phyloP scores from a whole-genome alignment of 2,888 invertebrate genomes.

The Heteromurus nitidus region DNA sequence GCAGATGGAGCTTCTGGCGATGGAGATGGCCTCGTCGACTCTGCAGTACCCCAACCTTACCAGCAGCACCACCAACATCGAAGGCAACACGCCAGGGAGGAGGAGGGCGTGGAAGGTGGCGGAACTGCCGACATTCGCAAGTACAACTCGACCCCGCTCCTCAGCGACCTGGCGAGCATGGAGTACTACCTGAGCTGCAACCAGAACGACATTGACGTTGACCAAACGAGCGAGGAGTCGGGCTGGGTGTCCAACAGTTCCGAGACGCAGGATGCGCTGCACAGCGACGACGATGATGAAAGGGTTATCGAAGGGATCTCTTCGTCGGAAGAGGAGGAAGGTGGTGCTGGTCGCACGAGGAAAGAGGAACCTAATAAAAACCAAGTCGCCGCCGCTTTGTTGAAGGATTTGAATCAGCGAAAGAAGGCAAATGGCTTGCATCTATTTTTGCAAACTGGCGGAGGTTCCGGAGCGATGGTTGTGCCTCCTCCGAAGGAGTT shows the following conservation, averaged over 20 bases:
- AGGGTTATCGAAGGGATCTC: slow-evolving; percentile 56
- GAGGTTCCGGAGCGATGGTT: not conserved
- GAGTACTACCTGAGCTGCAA: slow-evolving; percentile 53
- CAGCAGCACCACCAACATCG: slow-evolving; percentile 24
- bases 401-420: slow-evolving; percentile 32
- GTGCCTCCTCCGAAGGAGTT: slow-evolving; percentile 69
- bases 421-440: slow-evolving; percentile 44
- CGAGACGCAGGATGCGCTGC: slow-evolving; percentile 45
- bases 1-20: slow-evolving; percentile 30
- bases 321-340: slow-evolving; percentile 26
- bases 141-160: slow-evolving; percentile 55
- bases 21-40: not conserved
- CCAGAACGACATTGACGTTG: slow-evolving; percentile 53
- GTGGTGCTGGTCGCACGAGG: not conserved
- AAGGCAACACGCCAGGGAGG: not conserved
- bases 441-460: slow-evolving; percentile 19
- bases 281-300: slow-evolving; percentile 57
- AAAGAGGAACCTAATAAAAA: not conserved
- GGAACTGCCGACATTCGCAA: slow-evolving; percentile 41
- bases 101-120: not conserved
- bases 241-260: slow-evolving; percentile 82
- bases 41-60: not conserved
- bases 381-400: not conserved
- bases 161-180: slow-evolving; percentile 56
- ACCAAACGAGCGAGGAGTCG: slow-evolving; percentile 82